Evolutionary conservation across 1,140 invertebrate genomes (phyloP).

Genomic region (Macrotrachela quadricornifera): DNA sequence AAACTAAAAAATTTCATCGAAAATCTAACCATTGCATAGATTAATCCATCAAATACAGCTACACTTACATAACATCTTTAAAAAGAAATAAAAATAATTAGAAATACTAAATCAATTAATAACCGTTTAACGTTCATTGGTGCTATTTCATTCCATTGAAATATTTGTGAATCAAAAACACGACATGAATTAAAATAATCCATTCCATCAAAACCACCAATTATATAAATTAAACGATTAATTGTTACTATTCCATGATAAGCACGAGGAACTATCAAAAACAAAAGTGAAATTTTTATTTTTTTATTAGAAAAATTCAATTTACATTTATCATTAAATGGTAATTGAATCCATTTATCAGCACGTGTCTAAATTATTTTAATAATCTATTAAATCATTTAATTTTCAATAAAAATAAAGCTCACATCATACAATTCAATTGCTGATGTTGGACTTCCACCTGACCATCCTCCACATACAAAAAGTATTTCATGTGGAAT

Average conservation of each 20-base stretch:
- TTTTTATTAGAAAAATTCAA: no score
- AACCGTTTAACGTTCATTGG: constrained; percentile 11
- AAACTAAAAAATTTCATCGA: no score
- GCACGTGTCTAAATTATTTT: no score
- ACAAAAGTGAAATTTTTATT: no score
- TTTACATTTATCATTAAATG: no score
- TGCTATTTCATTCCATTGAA: constrained; percentile 12
- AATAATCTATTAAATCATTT: no score
- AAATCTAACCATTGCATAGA: constrained; percentile 44
- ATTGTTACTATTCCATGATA: constrained; percentile 15
- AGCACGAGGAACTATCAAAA: constrained; percentile 8
- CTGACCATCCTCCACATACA: constrained; percentile 52
- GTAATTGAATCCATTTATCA: constrained; percentile 24
- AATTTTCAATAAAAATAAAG: no score
- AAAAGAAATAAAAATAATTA: no score
- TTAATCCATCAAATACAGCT: constrained; percentile 43
- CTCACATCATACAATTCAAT: constrained; percentile 43
- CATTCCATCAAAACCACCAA: constrained; percentile 18
- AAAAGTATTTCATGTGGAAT: constrained; percentile 34
- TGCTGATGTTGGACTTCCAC: constrained; percentile 43
- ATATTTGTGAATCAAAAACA: constrained; percentile 12
- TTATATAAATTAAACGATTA: constrained; percentile 12
- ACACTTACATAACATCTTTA: constrained; percentile 36
- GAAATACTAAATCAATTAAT: no score
- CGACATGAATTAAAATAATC: constrained; percentile 15